phyloP scores from a whole-genome alignment of 2,113 vertebrate species.

The Onychostruthus taczanowskii region DNA sequence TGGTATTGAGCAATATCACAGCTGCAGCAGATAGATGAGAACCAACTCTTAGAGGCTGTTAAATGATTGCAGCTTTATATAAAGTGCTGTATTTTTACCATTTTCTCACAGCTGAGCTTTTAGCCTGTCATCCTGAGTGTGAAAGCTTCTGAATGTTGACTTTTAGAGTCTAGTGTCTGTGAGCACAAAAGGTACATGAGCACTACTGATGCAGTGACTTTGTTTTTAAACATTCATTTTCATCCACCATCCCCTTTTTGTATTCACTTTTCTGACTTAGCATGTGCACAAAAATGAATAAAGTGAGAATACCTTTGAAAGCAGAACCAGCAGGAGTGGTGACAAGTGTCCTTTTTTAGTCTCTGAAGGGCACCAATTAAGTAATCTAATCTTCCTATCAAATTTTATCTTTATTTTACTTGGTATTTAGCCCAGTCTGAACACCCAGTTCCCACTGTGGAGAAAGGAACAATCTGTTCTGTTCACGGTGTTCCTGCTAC shows the following conservation, averaged over 20 bases:
- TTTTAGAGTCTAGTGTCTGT: not conserved
- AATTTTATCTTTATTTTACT: constrained; percentile 47
- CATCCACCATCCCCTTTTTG: not conserved
- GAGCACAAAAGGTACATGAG: not conserved
- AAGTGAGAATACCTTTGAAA: constrained; percentile 22
- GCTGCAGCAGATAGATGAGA: not conserved
- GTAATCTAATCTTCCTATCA: constrained; percentile 38
- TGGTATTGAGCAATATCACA: not conserved
- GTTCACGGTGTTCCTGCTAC: not conserved
- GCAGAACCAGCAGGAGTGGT: not conserved
- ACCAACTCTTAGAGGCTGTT: not conserved
- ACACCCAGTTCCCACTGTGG: constrained; percentile 12
- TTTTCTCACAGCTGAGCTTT: constrained; percentile 5
- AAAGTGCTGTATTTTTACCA: not conserved
- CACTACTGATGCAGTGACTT: not conserved
- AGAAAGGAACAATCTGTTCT: constrained; percentile 40
- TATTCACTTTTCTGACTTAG: not conserved
- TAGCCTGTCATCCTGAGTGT: not conserved
- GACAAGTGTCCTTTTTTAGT: constrained; percentile 22
- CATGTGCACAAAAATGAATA: not conserved
- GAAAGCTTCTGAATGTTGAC: not conserved
- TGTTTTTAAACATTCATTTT: not conserved
- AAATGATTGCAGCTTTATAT: not conserved
- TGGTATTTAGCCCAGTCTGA: constrained; percentile 54
- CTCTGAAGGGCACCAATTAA: constrained; percentile 56